Percentiles rank a stretch among this genome's conserved stretches.
phyloP scores from a whole-genome alignment of 35 echinoderm and acorn worm species.

The Holothuria glaberrima region DNA sequence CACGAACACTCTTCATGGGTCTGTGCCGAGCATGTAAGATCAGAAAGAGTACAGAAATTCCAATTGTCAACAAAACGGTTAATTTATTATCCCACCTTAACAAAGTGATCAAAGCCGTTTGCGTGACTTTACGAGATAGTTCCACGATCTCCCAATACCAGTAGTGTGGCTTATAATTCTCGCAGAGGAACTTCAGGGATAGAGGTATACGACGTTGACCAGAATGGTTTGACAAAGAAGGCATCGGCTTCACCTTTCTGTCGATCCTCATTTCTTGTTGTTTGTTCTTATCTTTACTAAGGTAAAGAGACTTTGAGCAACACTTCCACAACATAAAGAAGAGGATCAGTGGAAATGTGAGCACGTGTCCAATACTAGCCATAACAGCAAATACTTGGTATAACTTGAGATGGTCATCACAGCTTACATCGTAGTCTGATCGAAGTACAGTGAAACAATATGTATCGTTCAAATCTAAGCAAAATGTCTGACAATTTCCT shows the following conservation, averaged over 20 bases:
- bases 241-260: background rate
- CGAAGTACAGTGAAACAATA: background rate
- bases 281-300: background rate
- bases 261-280: too few relatives aligned
- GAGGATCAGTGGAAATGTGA: background rate
- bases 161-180: conserved; percentile 62
- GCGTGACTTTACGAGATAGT: conserved; percentile 44
- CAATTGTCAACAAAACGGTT: conserved; percentile 17
- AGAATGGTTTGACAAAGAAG: too few relatives aligned
- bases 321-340: background rate
- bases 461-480: background rate
- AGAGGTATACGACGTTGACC: too few relatives aligned
- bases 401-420: background rate
- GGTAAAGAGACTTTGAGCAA: background rate
- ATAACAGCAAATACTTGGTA: conserved; percentile 27
- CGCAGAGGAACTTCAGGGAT: conserved; percentile 34
- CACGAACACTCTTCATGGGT: conserved; percentile 58
- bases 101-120: conserved; percentile 34
- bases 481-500: conserved; percentile 34
- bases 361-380: background rate
- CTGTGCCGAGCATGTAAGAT: conserved; percentile 30
- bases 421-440: conserved; percentile 16
- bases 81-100: conserved; percentile 43
- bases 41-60: conserved; percentile 49
- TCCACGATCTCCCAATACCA: conserved; percentile 72